Evolutionary conservation across 1,140 invertebrate genomes (phyloP).

Genomic region (honey bee (Apis mellifera)): Amel_HAv3.1 CM009940.2:1198501-1199000

Average conservation of each 20-base stretch:
- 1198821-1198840: background rate
- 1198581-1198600: constrained; percentile 38
- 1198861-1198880: too few relatives aligned
- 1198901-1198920: too few relatives aligned
- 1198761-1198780: background rate
- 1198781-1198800: background rate
- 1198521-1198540: constrained; percentile 9
- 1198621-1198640: background rate
- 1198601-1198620: background rate
- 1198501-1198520: too few relatives aligned
- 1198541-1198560: constrained; percentile 54
- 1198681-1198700: background rate
- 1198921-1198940: too few relatives aligned
- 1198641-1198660: background rate
- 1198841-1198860: too few relatives aligned
- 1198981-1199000: too few relatives aligned
- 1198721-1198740: background rate
- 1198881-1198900: too few relatives aligned
- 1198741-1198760: constrained; percentile 10
- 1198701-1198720: background rate
- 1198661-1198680: background rate
- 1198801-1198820: background rate
- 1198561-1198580: constrained; percentile 53
- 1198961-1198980: too few relatives aligned
- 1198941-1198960: too few relatives aligned